phyloP scores from a whole-genome alignment of 1,140 invertebrate genomes.

The Bombus waltoni region DNA sequence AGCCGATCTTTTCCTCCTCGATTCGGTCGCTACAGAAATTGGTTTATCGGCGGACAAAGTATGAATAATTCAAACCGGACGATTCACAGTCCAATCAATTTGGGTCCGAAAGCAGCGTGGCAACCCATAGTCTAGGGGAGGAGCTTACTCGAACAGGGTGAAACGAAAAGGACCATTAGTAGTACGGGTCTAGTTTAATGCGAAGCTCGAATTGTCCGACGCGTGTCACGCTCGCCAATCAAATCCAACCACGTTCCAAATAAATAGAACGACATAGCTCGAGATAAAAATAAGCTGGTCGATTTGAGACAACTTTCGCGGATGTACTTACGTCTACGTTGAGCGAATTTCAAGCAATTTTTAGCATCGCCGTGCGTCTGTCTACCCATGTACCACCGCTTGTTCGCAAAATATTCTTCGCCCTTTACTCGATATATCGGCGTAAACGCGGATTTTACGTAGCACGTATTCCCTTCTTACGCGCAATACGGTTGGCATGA shows the following conservation, averaged over 20 bases:
- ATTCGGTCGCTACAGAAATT: conserved; percentile 69
- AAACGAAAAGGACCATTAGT: conserved; percentile 67
- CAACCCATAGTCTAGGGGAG: neutral
- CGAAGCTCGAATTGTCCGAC: conserved; percentile 30
- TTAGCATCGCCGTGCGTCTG: neutral
- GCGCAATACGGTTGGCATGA: conserved; percentile 2
- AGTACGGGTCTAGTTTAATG: conserved; percentile 62
- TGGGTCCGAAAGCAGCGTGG: conserved; percentile 69
- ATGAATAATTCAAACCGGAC: conserved; percentile 81
- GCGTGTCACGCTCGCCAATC: conserved; percentile 20
- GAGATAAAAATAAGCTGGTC: conserved; percentile 1
- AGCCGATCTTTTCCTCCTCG: conserved; percentile 67
- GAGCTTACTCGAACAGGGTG: conserved; percentile 38
- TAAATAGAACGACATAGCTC: conserved; percentile 18
- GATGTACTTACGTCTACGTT: neutral
- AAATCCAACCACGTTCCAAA: conserved; percentile 1
- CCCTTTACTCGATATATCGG: neutral
- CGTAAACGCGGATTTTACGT: neutral
- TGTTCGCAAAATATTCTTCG: neutral
- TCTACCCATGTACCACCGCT: neutral
- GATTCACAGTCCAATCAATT: conserved; percentile 80
- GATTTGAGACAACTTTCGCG: neutral
- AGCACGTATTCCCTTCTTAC: conserved; percentile 12
- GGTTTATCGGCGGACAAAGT: conserved; percentile 72
- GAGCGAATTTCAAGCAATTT: neutral